Base-by-base conservation (phyloP, 2,888 invertebrate genomes). In the Temnothorax unifasciatus region DNA sequence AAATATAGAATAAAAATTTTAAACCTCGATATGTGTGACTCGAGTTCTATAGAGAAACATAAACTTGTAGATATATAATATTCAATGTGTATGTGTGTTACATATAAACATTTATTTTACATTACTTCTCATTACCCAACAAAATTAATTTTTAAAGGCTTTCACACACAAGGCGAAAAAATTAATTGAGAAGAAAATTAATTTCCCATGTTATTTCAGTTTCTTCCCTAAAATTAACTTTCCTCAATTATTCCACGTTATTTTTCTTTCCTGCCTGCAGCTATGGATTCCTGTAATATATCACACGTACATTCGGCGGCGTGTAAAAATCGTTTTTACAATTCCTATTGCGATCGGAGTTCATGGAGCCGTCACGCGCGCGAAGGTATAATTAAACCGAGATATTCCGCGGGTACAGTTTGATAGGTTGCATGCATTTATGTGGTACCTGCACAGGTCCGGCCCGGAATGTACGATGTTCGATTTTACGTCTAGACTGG, bases 401-500 rank as follows among this genome's bases (percentile, higher is more conserved):
- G 25, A 82, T 79, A 34, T 71, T 69, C 34, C 38, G n/a, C 6
- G 41, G 41, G 11, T 29, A 29, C 25, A 47, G n/a, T 69, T 61
- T 61, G 44, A 71, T 73, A 82, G 57, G 64, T 29, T 61, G 84
- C 47, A 64, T 71, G 61, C 63, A 52, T 54, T 81, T 82, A 54
- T 54, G 25, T 54, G 25, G 15, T 25, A 29, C 71, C 63, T 21
- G 71, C 64, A 73, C 21, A 57, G 34, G 15, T 57, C 54, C 68
- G 50, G 15, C 25, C 11, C 63, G 34, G 29, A 47, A 77, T 54
- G 41, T 66, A 54, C 21, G 21, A 64, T 64, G 64, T 82, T 84
- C 71, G 83, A 81, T 83, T 83, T 83, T 68, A 79, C 18, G 66
- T 81, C 57, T 59, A 13, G n/a, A 25, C 29, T 21, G 81, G 66